Evolutionary conservation across 2,113 vertebrate genomes (phyloP).

Genomic region (Neotragus moschatus): DNA sequence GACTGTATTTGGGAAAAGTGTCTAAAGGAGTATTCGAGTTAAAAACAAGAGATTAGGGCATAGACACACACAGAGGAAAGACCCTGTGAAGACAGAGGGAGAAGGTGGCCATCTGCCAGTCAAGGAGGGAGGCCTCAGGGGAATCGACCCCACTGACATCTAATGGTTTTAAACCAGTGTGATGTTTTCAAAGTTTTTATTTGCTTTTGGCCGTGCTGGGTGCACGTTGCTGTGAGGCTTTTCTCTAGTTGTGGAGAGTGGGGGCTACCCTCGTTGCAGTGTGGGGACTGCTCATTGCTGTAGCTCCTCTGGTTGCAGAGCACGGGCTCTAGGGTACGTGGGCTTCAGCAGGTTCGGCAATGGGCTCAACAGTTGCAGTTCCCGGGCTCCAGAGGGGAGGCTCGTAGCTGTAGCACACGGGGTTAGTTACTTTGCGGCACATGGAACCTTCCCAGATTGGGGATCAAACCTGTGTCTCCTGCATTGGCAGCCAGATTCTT

Average conservation of each 20-base stretch:
- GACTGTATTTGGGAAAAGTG: not conserved
- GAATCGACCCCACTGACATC: not conserved
- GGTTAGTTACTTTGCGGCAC: rapidly evolving
- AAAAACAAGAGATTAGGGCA: not conserved
- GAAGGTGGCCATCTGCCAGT: not conserved
- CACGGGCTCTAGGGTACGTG: rapidly evolving
- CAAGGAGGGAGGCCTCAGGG: not conserved
- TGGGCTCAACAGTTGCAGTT: not conserved
- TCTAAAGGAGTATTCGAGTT: not conserved
- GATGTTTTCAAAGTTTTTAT: not conserved
- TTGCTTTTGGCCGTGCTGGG: not conserved
- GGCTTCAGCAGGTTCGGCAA: not conserved
- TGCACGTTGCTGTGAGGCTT: not conserved
- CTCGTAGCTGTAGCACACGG: not conserved
- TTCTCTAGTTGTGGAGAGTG: not conserved
- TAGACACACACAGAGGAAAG: not conserved
- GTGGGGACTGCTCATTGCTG: not conserved
- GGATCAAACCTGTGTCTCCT: not conserved
- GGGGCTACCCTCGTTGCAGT: not conserved
- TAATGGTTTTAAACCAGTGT: not conserved
- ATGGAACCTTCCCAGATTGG: not conserved
- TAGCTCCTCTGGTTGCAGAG: not conserved
- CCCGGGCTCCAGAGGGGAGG: rapidly evolving
- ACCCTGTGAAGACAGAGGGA: not conserved
- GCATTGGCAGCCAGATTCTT: not conserved